Evolutionary conservation across 92 coral and sea anemone species (phyloP), one percentile per base, ranked within the genome.

Genomic region (Parazoanthus atlanticus): DNA sequence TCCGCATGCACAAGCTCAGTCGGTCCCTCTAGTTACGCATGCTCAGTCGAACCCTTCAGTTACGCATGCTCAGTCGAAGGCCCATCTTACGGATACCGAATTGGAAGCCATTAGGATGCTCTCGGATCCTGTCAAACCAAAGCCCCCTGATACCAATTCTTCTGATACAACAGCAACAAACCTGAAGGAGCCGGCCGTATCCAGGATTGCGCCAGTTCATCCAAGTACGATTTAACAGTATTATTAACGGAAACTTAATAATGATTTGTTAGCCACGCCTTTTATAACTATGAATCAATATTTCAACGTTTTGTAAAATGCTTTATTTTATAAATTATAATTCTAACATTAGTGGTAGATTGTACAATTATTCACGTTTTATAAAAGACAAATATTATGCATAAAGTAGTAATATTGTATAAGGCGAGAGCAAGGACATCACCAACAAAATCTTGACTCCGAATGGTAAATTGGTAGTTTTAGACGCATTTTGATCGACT

Each of bases 11-110:
- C 86, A 83, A 67, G 86, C 65, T 38, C 86, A 83, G 58, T 3
- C 10, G 13, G 34, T n/a, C 52, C 56, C 64, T 78, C 12, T 16
- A 52, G 58, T 12, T 13, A 52, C 58, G 21, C 70, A 61, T 25
- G 10, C 69, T 23, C 69, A 61, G 16, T 15, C 69, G 3, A 61
- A 21, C n/a, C 28, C 40, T 30, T 26, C 84, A 80, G 47, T 16
- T 80, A 31, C 29, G 71, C 70, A 71, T 70, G 78, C 77, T 84
- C 87, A 84, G 78, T 41, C 78, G 9, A 43, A 84, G 78, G 38
- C 66, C 15, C 49, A 46, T 28, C 43, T 84, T 30, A 72, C 87
- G 31, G 79, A 70, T 31, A 69, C 11, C 1, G 87, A 69, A 5
- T 32, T 84, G 38, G 78, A 41, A 8, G 67, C 87, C 36, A 84